These are phyloP conservation scores for Drosophila bocqueti DNA, from an alignment of 1,140 invertebrate species.

Conservation along the genomic window DNA sequence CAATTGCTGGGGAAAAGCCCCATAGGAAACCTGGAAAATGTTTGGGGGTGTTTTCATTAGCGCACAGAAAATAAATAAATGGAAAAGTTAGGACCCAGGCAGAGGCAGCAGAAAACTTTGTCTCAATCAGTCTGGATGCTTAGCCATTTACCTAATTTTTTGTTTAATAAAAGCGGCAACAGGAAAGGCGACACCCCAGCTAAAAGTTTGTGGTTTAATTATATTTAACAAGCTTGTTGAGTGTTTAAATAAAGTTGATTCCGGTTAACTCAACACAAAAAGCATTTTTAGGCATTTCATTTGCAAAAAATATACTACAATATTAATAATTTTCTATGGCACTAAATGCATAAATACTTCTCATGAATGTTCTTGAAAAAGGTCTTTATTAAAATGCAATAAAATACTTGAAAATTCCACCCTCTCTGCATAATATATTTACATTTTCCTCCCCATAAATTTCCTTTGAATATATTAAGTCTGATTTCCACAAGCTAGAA, in stretches of 20 bases:
- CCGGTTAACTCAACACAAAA: background rate
- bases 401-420: background rate
- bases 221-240: background rate
- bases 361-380: background rate
- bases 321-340: no score
- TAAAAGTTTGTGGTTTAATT: slow-evolving; percentile 2
- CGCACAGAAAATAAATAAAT: slow-evolving; percentile 12
- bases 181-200: background rate
- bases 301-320: no score
- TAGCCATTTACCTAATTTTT: slow-evolving; percentile 17
- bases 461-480: background rate
- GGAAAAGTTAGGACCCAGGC: background rate
- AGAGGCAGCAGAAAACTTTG: background rate
- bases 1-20: slow-evolving; percentile 33
- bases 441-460: background rate
- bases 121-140: slow-evolving; percentile 1
- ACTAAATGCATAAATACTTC: no score
- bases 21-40: slow-evolving; percentile 4
- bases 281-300: background rate
- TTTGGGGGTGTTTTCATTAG: slow-evolving; percentile 15
- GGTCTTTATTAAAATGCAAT: background rate
- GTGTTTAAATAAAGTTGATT: background rate
- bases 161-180: background rate
- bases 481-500: background rate
- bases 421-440: background rate